Percentiles rank a stretch among this genome's conserved stretches.
These are phyloP conservation scores for Timandra comae DNA, from an alignment of 2,888 invertebrate genomes.

Conservation along the genomic window DNA sequence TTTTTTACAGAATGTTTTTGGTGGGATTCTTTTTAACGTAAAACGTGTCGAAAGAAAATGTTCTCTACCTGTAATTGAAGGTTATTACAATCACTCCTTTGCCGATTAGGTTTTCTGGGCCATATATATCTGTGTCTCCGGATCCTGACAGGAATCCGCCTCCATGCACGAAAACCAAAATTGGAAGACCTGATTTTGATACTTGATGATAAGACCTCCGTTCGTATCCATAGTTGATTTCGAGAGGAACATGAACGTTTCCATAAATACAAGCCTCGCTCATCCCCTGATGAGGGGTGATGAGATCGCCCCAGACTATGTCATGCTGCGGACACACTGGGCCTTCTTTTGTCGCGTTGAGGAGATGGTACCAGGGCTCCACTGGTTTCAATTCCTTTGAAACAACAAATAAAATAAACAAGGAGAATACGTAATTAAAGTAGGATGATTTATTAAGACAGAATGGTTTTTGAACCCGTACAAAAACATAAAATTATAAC, in stretches of 20 bases:
- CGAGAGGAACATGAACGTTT: constrained; percentile 42
- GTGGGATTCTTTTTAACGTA: no score
- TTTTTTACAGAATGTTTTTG: no score
- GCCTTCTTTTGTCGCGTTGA: constrained; percentile 72
- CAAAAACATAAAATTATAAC: no score
- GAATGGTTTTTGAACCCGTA: no score
- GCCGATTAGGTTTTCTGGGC: constrained; percentile 36
- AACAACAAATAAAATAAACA: constrained; percentile 17
- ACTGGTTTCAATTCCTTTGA: constrained; percentile 69
- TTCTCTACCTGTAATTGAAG: constrained; percentile 36
- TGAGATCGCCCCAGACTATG: constrained; percentile 34
- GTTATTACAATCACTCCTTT: constrained; percentile 36
- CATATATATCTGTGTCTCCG: constrained; percentile 29
- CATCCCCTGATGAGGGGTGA: constrained; percentile 23
- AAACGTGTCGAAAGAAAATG: no score
- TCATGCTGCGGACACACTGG: constrained; percentile 77
- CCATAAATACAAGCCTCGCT: constrained; percentile 48
- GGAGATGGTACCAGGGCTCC: constrained; percentile 60
- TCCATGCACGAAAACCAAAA: constrained; percentile 55
- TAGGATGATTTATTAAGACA: no score
- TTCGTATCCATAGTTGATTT: not conserved
- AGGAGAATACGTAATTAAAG: no score
- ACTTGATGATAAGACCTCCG: not conserved
- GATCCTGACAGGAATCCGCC: constrained; percentile 40
- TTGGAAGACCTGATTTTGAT: constrained; percentile 29